These are phyloP conservation scores for Drosophila orena DNA, from an alignment of 1,140 invertebrate genomes.

Conservation along the genomic window DNA sequence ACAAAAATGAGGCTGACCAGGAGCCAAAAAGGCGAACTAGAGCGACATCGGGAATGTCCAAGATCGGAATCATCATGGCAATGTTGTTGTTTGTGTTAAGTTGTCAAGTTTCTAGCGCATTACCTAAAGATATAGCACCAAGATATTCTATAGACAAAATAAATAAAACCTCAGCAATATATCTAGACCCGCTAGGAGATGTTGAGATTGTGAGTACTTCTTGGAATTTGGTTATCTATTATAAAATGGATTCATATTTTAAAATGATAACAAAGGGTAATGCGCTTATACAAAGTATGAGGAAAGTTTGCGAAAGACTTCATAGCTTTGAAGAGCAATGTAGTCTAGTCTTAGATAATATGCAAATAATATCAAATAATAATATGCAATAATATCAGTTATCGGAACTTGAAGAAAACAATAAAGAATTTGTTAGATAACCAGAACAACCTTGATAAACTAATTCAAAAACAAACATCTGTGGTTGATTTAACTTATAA, in stretches of 20 bases:
- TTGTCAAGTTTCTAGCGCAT: neutral
- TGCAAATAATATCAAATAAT: too few relatives aligned
- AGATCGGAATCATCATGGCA: neutral
- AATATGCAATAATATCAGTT: too few relatives aligned
- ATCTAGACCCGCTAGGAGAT: slow-evolving; percentile 13
- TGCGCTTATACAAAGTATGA: too few relatives aligned
- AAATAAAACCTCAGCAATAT: neutral
- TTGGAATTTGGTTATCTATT: slow-evolving; percentile 1
- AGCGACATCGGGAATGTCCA: neutral
- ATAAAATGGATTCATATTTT: slow-evolving; percentile 5
- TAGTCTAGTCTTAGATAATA: too few relatives aligned
- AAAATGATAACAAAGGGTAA: neutral
- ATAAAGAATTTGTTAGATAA: too few relatives aligned
- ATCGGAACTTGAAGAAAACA: too few relatives aligned
- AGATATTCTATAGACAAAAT: too few relatives aligned
- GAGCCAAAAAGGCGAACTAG: neutral
- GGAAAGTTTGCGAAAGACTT: too few relatives aligned
- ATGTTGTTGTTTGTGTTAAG: neutral
- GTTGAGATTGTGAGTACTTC: slow-evolving; percentile 11
- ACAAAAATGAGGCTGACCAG: neutral
- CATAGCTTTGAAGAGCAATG: too few relatives aligned
- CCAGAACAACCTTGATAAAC: too few relatives aligned
- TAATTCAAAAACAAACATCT: too few relatives aligned
- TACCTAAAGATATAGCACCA: neutral
- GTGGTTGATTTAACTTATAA: too few relatives aligned